Evolutionary conservation across 2,113 vertebrate genomes (phyloP).

Genomic region (Silurus meridionalis): DNA sequence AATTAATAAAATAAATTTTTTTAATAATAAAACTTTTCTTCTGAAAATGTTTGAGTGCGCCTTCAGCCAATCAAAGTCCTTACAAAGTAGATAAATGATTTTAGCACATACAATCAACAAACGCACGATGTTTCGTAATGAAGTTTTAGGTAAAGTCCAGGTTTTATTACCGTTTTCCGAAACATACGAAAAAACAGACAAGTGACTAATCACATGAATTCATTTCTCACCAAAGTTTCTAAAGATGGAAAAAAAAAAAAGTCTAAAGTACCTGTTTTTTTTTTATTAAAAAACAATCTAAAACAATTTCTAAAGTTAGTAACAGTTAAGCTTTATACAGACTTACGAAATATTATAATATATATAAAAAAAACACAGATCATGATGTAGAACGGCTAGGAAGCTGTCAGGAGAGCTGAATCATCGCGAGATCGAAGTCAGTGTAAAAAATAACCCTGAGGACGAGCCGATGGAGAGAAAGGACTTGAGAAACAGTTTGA

Average conservation of each 20-base stretch:
- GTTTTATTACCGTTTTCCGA: neutral
- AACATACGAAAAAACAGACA: constrained; percentile 1
- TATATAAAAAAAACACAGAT: neutral
- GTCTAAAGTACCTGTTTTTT: constrained; percentile 9
- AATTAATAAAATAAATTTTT: neutral
- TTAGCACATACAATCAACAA: neutral
- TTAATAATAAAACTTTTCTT: neutral
- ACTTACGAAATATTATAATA: neutral
- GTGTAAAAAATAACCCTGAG: constrained; percentile 46
- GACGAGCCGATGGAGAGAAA: neutral
- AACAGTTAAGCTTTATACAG: neutral
- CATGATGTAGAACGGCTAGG: neutral
- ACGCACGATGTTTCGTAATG: neutral
- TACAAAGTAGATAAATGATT: neutral
- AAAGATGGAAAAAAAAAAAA: neutral
- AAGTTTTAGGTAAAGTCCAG: neutral
- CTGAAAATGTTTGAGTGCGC: neutral
- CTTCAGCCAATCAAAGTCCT: neutral
- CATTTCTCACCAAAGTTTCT: neutral
- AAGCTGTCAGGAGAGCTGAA: neutral
- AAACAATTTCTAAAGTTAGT: neutral
- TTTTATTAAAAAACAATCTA: neutral
- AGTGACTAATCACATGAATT: neutral
- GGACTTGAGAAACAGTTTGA: neutral
- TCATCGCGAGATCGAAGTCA: neutral